Evolutionary conservation across 2,888 invertebrate genomes (phyloP).

Genomic region (Harpagoxenus sublaevis): DNA sequence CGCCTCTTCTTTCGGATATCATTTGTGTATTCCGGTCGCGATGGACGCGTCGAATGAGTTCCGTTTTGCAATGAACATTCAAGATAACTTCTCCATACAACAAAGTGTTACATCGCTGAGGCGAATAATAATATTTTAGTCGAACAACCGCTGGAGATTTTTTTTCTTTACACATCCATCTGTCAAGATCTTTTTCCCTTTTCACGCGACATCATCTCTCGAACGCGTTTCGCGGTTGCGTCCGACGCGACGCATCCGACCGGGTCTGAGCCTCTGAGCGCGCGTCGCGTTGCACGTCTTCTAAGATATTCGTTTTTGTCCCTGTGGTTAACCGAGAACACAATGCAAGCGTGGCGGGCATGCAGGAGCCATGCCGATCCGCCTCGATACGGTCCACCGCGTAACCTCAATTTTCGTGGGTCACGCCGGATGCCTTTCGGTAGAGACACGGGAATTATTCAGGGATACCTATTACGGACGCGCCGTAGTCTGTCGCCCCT

Average conservation of each 20-base stretch:
- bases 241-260: background rate
- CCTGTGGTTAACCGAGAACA: slow-evolving; percentile 53
- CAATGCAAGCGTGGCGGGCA: slow-evolving; percentile 66
- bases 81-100: slow-evolving; percentile 3
- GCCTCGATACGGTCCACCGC: slow-evolving; percentile 73
- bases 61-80: background rate
- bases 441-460: slow-evolving; percentile 73
- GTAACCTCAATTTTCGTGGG: slow-evolving; percentile 77
- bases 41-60: background rate
- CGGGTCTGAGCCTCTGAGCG: background rate
- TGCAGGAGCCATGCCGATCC: slow-evolving; percentile 59
- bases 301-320: slow-evolving; percentile 32
- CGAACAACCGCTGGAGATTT: background rate
- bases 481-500: slow-evolving; percentile 67
- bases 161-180: background rate
- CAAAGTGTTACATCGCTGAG: too few relatives aligned
- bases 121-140: background rate
- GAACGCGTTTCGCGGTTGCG: background rate
- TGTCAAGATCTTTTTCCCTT: background rate
- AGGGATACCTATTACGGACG: slow-evolving; percentile 70
- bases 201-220: background rate
- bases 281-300: background rate
- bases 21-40: background rate
- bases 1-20: background rate
- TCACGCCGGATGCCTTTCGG: slow-evolving; percentile 70